Evolutionary conservation across 1,140 invertebrate genomes (phyloP).

Genomic region (Dinothrombium tinctorium): DNA sequence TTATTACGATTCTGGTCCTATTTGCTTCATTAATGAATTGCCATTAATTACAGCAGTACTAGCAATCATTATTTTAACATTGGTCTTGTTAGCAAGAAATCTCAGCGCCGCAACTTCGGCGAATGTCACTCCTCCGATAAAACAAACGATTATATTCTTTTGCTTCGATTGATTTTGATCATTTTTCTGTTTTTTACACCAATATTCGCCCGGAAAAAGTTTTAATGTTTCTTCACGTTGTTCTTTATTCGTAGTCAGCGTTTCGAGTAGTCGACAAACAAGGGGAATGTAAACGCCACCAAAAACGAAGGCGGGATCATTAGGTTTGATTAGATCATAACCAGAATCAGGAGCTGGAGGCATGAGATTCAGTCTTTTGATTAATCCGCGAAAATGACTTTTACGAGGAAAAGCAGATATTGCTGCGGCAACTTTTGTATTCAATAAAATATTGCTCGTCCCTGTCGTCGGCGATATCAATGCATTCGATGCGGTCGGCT

Average conservation of each 20-base stretch:
- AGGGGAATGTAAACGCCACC: slow-evolving; percentile 58
- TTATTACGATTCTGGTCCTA: too few relatives aligned
- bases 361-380: slow-evolving; percentile 18
- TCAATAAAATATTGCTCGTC: background rate
- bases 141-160: too few relatives aligned
- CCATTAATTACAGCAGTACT: slow-evolving; percentile 47
- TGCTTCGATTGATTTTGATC: too few relatives aligned
- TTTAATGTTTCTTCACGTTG: too few relatives aligned
- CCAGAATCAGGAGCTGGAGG: slow-evolving; percentile 24
- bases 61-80: slow-evolving; percentile 38
- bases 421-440: background rate
- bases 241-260: too few relatives aligned
- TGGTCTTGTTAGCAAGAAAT: slow-evolving; percentile 40
- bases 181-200: too few relatives aligned
- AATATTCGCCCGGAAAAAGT: too few relatives aligned
- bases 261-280: slow-evolving; percentile 27
- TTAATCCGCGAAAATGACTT: slow-evolving; percentile 7
- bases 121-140: slow-evolving; percentile 72
- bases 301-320: slow-evolving; percentile 54
- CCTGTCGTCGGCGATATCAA: slow-evolving; percentile 12
- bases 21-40: slow-evolving; percentile 34
- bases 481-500: slow-evolving; percentile 16
- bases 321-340: slow-evolving; percentile 31
- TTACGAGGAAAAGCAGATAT: background rate
- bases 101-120: slow-evolving; percentile 70